phyloP scores from a whole-genome alignment of 2,888 invertebrate genomes.

The Oxystoma pomonae region DNA sequence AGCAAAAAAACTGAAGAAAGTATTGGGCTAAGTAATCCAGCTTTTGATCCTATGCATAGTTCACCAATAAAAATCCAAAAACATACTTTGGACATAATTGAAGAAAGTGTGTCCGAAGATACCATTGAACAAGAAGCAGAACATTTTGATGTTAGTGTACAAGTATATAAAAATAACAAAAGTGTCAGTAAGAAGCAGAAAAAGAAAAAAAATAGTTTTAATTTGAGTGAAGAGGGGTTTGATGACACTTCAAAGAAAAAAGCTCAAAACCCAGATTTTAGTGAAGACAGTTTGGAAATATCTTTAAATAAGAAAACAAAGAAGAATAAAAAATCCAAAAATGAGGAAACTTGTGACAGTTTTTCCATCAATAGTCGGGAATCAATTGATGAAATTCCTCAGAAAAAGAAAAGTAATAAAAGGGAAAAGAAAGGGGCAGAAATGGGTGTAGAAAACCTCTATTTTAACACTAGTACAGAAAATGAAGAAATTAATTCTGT shows the following conservation, averaged over 20 bases:
- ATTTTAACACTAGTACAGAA: neutral
- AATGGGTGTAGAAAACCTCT: constrained; percentile 10
- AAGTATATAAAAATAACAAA: constrained; percentile 21
- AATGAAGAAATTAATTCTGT: constrained; percentile 1
- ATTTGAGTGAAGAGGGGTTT: neutral
- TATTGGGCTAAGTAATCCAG: constrained; percentile 38
- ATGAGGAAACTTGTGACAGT: constrained; percentile 3
- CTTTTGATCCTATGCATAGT: constrained; percentile 35
- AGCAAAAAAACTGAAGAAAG: constrained; percentile 20
- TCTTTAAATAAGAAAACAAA: neutral
- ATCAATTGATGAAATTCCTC: neutral
- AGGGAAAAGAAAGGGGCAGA: constrained; percentile 12
- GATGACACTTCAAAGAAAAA: neutral
- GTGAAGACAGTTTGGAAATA: neutral
- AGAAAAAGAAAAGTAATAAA: neutral
- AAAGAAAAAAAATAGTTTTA: constrained; percentile 16
- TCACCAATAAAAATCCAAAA: constrained; percentile 30
- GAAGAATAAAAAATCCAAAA: constrained; percentile 3
- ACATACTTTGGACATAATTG: constrained; percentile 35
- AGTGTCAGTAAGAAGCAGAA: constrained; percentile 16
- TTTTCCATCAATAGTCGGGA: neutral
- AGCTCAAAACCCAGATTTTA: constrained; percentile 2
- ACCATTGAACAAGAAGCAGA: constrained; percentile 18
- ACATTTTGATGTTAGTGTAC: constrained; percentile 19
- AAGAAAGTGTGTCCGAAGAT: constrained; percentile 32